Evolutionary conservation across 1,140 invertebrate species (phyloP).

Genomic region (Trypoxylus dichotomus): DNA sequence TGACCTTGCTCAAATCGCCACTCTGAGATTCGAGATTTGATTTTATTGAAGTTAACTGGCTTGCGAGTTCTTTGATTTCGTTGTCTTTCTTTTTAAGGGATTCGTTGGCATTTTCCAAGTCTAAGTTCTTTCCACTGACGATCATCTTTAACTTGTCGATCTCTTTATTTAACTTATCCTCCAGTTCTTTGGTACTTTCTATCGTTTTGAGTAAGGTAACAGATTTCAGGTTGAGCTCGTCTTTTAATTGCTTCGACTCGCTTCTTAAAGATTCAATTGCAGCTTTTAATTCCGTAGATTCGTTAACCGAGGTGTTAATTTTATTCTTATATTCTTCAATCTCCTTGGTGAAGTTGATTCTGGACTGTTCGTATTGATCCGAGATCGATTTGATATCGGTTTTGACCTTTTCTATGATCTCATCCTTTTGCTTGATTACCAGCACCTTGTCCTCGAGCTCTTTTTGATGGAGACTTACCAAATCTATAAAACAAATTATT

Average conservation of each 20-base stretch:
- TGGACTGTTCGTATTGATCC: slow-evolving; percentile 18
- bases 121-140: neutral
- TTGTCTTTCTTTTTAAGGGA: neutral
- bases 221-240: neutral
- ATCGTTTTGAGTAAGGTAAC: neutral
- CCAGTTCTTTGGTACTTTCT: neutral
- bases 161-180: slow-evolving; percentile 13
- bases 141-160: slow-evolving; percentile 17
- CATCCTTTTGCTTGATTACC: neutral
- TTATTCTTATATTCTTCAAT: slow-evolving; percentile 6
- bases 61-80: neutral
- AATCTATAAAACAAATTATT: neutral
- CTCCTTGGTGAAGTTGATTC: slow-evolving; percentile 8
- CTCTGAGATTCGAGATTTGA: neutral
- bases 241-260: neutral
- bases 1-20: neutral
- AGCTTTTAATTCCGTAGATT: neutral
- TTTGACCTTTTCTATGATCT: neutral
- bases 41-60: neutral
- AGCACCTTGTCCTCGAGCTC: neutral
- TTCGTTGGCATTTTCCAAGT: slow-evolving; percentile 4
- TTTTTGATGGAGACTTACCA: neutral
- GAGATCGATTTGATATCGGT: neutral
- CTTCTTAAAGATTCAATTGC: neutral
- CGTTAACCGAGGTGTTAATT: neutral